These are phyloP conservation scores for Zingel zingel DNA, from an alignment of 2,113 vertebrate species.

Conservation along the genomic window DNA sequence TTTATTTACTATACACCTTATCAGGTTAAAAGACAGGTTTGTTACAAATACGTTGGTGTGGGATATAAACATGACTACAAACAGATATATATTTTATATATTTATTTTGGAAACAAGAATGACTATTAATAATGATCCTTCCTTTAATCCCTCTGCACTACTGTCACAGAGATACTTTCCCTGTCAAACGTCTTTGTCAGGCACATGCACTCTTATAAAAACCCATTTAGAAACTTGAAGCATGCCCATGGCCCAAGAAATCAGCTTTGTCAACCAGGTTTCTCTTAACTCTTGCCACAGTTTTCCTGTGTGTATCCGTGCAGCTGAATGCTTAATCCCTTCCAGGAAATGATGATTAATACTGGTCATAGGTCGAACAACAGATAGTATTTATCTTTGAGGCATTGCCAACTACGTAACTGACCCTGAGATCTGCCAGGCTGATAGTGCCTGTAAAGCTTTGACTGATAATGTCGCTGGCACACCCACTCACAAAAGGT, in stretches of 20 bases:
- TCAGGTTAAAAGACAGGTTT: not conserved
- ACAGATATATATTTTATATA: not conserved
- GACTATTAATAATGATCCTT: not conserved
- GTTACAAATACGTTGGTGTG: not conserved
- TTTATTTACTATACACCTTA: not conserved
- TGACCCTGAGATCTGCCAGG: slow-evolving; percentile 24
- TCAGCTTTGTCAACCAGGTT: not conserved
- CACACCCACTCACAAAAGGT: slow-evolving; percentile 18
- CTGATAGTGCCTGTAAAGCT: slow-evolving; percentile 7
- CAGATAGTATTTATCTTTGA: slow-evolving; percentile 42
- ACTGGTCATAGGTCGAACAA: slow-evolving; percentile 26
- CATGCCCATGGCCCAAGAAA: no score
- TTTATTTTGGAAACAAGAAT: not conserved
- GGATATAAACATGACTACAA: not conserved
- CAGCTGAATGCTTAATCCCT: slow-evolving; percentile 4
- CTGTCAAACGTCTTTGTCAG: no score
- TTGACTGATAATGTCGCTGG: slow-evolving; percentile 36
- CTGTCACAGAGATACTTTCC: not conserved
- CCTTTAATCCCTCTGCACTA: not conserved
- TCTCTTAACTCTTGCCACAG: not conserved
- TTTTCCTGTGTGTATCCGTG: not conserved
- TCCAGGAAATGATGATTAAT: slow-evolving; percentile 10
- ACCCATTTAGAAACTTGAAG: no score
- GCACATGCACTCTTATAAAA: no score
- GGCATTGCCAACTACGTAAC: slow-evolving; percentile 17